Evolutionary conservation across 2,888 invertebrate species (phyloP).

Genomic region (Lordiphosa fenestrarum): DNA sequence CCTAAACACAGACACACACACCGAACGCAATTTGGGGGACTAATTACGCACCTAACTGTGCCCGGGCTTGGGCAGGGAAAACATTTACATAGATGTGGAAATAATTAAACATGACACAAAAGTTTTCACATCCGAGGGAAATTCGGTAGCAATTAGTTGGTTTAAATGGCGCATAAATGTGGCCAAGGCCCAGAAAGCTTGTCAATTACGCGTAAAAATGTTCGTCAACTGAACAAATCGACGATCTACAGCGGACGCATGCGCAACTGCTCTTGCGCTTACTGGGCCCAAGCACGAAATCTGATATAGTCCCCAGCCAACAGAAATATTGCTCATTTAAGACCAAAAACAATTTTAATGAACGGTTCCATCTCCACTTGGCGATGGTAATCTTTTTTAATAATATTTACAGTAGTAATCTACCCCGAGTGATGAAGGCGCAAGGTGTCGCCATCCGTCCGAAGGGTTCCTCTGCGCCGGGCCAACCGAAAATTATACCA

Average conservation of each 20-base stretch:
- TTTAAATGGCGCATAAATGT: conserved; percentile 78
- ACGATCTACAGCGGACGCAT: conserved; percentile 36
- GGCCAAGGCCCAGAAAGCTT: conserved; percentile 43
- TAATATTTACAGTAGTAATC: conserved; percentile 77
- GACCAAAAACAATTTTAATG: conserved; percentile 55
- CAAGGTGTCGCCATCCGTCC: conserved; percentile 63
- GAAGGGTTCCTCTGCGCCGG: conserved; percentile 1
- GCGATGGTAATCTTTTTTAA: conserved; percentile 69
- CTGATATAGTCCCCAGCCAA: conserved; percentile 42
- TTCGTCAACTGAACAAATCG: conserved; percentile 21
- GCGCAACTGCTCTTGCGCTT: conserved; percentile 51
- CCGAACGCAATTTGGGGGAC: conserved; percentile 46
- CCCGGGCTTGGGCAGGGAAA: conserved; percentile 16
- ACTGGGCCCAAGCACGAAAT: conserved; percentile 46
- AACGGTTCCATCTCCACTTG: conserved; percentile 49
- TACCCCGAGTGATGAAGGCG: conserved; percentile 45
- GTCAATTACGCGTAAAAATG: conserved; percentile 64
- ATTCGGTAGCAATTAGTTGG: conserved; percentile 71
- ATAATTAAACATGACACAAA: conserved; percentile 73
- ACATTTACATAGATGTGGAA: conserved; percentile 69
- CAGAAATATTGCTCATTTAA: conserved; percentile 9
- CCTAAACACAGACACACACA: conserved; percentile 75
- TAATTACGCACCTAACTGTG: conserved; percentile 65
- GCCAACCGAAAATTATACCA: conserved; percentile 34
- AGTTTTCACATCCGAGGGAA: conserved; percentile 61